phyloP scores from a whole-genome alignment of 2,113 vertebrate genomes.

The Euleptes europaea region DNA sequence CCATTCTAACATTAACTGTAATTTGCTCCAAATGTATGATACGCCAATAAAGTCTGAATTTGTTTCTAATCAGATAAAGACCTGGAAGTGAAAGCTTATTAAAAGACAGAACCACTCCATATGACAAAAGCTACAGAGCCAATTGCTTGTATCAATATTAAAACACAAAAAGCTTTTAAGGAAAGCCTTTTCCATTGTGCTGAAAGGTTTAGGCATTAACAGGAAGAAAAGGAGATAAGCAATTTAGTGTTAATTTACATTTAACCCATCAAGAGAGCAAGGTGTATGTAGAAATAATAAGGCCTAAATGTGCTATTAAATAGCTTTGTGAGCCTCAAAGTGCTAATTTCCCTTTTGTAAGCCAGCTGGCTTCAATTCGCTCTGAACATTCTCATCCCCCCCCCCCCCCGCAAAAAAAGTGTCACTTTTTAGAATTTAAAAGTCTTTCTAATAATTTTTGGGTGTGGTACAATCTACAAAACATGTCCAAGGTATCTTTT shows the following conservation, averaged over 20 bases:
- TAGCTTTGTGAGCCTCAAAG: constrained; percentile 38
- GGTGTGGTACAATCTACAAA: constrained; percentile 6
- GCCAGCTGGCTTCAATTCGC: constrained; percentile 1
- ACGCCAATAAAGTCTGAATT: constrained; percentile 33
- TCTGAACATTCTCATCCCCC: background rate
- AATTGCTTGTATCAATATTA: background rate
- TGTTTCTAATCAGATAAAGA: constrained; percentile 43
- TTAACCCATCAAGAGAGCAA: constrained; percentile 4
- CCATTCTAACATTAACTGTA: constrained; percentile 50
- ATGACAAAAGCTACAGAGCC: constrained; percentile 4
- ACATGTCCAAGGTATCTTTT: constrained; percentile 19
- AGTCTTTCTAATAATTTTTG: constrained; percentile 21
- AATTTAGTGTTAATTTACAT: constrained; percentile 5
- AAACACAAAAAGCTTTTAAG: constrained; percentile 12
- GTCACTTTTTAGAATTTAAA: constrained; percentile 19
- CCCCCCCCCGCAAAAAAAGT: no score
- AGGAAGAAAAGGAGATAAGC: constrained; percentile 11
- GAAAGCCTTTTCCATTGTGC: constrained; percentile 9
- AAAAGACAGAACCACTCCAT: constrained; percentile 16
- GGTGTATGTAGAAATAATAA: constrained; percentile 5
- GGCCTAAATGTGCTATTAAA: constrained; percentile 22
- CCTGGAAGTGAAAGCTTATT: constrained; percentile 34
- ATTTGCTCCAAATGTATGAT: constrained; percentile 59
- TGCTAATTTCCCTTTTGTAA: constrained; percentile 27
- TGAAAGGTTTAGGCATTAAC: background rate